A percentile compares a stretch with the other conserved stretches of the same genome.
Evolutionary conservation across 2,888 invertebrate genomes (phyloP).

Genomic region (Chloroclystis v-ata): DNA sequence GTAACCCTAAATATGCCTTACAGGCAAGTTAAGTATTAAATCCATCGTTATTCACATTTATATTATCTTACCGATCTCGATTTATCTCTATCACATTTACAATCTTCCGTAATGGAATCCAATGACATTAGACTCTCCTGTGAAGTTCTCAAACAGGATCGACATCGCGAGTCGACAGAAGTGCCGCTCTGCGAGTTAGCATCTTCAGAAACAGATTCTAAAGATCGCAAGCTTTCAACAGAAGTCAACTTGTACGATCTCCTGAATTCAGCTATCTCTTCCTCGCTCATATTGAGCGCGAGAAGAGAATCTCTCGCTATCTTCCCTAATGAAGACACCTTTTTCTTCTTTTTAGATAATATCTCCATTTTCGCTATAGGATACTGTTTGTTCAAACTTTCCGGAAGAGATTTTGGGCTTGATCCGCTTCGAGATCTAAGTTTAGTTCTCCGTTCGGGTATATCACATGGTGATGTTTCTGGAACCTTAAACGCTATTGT

Average conservation of each 20-base stretch:
- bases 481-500: slow-evolving; percentile 66
- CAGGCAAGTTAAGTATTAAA: background rate
- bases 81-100: slow-evolving; percentile 57
- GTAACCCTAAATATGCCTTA: background rate
- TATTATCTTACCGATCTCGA: slow-evolving; percentile 35
- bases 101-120: slow-evolving; percentile 69
- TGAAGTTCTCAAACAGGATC: slow-evolving; percentile 59
- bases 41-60: background rate
- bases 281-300: slow-evolving; percentile 70
- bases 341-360: slow-evolving; percentile 60
- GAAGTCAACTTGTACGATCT: slow-evolving; percentile 66
- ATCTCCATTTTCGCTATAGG: slow-evolving; percentile 58
- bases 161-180: slow-evolving; percentile 63
- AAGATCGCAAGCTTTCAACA: slow-evolving; percentile 61
- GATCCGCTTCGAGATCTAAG: slow-evolving; percentile 59
- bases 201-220: slow-evolving; percentile 71
- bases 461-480: slow-evolving; percentile 63
- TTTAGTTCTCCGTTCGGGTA: slow-evolving; percentile 57
- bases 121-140: slow-evolving; percentile 71
- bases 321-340: slow-evolving; percentile 65
- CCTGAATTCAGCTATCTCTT: slow-evolving; percentile 67
- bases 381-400: slow-evolving; percentile 61
- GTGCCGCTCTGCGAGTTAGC: slow-evolving; percentile 67
- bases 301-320: slow-evolving; percentile 68
- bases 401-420: slow-evolving; percentile 71